phyloP scores from a whole-genome alignment of 2,113 vertebrate species.

The Pterocles burchelli region DNA sequence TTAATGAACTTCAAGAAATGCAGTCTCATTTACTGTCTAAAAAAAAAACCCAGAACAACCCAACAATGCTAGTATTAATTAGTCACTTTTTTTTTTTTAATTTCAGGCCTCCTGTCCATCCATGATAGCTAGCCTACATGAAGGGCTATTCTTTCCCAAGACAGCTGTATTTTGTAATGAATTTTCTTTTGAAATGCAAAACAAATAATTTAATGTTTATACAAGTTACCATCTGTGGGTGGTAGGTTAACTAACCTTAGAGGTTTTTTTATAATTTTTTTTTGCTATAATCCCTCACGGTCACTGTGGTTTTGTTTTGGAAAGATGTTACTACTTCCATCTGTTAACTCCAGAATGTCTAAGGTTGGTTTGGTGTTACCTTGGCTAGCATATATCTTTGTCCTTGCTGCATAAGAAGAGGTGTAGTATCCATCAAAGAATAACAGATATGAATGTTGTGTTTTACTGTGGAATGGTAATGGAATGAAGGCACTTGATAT shows the following conservation, averaged over 20 bases:
- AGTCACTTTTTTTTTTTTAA: background rate
- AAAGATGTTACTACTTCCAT: background rate
- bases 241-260: background rate
- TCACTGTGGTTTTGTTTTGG: background rate
- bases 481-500: background rate
- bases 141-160: background rate
- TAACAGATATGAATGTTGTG: background rate
- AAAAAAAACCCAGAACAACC: background rate
- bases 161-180: background rate
- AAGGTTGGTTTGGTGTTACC: background rate
- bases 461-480: background rate
- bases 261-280: background rate
- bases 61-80: background rate
- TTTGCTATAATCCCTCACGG: rapidly evolving
- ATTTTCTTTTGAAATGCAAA: background rate
- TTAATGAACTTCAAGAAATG: background rate
- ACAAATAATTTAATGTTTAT: background rate
- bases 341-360: background rate
- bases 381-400: background rate
- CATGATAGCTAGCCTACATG: background rate
- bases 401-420: background rate
- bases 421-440: background rate
- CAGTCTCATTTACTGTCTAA: background rate
- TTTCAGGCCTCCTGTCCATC: background rate
- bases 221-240: background rate